phyloP scores from a whole-genome alignment of 2,888 invertebrate species.

The Tromatobia lineatoria region DNA sequence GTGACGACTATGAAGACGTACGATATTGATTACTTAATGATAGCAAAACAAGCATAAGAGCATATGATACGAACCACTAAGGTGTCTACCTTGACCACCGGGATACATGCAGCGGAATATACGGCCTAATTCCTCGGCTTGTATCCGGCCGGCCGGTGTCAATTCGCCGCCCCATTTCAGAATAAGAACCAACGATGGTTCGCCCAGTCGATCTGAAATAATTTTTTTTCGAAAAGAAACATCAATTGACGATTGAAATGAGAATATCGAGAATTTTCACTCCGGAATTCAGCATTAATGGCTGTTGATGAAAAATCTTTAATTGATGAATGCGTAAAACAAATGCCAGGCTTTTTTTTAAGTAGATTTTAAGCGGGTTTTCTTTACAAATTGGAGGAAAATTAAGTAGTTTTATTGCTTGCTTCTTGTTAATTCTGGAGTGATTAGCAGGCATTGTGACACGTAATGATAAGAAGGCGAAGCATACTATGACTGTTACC shows the following conservation, averaged over 20 bases:
- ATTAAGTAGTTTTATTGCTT: background rate
- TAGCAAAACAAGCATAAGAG: constrained; percentile 77
- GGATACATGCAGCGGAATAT: constrained; percentile 99
- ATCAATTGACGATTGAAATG: background rate
- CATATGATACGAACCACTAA: constrained; percentile 89
- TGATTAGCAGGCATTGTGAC: constrained; percentile 49
- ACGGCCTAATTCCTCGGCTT: constrained; percentile 98
- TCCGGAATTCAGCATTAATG: constrained; percentile 29
- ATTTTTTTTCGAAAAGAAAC: background rate
- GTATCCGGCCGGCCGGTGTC: constrained; percentile 98
- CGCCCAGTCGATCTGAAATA: constrained; percentile 92
- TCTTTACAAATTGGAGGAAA: background rate
- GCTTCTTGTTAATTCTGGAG: constrained; percentile 28
- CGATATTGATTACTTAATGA: constrained; percentile 50
- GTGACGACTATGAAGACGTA: constrained; percentile 52
- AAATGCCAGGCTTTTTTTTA: background rate
- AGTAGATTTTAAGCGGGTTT: background rate
- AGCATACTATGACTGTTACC: constrained; percentile 88
- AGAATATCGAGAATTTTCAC: constrained; percentile 19
- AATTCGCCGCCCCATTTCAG: constrained; percentile 99
- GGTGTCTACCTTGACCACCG: constrained; percentile 96
- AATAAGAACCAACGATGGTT: constrained; percentile 98
- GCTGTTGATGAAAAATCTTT: background rate
- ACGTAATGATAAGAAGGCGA: constrained; percentile 66
- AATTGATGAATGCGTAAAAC: background rate